Evolutionary conservation across 2,888 invertebrate species (phyloP).

Genomic region (Agelastica alni): DNA sequence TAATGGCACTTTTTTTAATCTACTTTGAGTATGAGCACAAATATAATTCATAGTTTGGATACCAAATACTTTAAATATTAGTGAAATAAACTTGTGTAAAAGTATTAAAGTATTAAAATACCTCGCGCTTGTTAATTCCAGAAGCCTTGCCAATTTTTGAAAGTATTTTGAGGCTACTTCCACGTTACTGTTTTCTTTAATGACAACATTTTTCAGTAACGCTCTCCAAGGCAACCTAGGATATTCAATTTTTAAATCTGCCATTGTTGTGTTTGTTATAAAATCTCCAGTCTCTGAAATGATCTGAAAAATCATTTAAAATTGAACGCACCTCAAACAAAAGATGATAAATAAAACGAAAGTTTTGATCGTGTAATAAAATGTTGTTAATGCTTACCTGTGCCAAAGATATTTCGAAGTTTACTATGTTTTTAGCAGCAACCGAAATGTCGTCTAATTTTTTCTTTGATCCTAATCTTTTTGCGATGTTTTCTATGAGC

Average conservation of each 20-base stretch:
- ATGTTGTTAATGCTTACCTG: too few relatives aligned
- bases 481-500: constrained; percentile 35
- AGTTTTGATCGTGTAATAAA: too few relatives aligned
- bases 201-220: constrained; percentile 20
- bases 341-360: too few relatives aligned
- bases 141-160: constrained; percentile 28
- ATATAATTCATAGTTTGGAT: too few relatives aligned
- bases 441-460: constrained; percentile 13
- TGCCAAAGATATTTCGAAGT: constrained; percentile 27
- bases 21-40: too few relatives aligned
- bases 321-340: too few relatives aligned
- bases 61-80: too few relatives aligned
- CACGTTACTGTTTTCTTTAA: constrained; percentile 24
- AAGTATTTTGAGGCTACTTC: constrained; percentile 21
- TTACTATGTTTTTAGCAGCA: constrained; percentile 15
- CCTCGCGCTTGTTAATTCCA: constrained; percentile 31
- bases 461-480: constrained; percentile 31
- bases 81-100: too few relatives aligned
- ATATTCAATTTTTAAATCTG: constrained; percentile 15
- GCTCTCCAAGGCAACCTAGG: constrained; percentile 27
- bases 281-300: constrained; percentile 13
- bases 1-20: too few relatives aligned
- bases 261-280: constrained; percentile 6
- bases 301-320: constrained; percentile 28
- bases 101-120: too few relatives aligned